Evolutionary conservation across 2,888 invertebrate species (phyloP), one percentile per base, ranked within the genome.

Genomic region (Tipula lateralis): DNA sequence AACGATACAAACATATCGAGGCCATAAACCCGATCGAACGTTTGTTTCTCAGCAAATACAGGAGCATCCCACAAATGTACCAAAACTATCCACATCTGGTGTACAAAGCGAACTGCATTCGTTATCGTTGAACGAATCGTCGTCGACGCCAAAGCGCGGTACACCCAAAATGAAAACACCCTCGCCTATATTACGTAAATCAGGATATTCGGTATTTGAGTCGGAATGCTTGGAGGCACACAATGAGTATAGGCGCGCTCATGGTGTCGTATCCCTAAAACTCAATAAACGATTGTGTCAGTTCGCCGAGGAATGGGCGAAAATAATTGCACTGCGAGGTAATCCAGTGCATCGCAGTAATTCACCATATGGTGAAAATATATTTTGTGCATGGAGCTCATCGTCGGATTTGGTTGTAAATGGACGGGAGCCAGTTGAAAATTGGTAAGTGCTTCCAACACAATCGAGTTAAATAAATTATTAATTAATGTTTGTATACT

Each of bases 291-390:
- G 93, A 87, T 88, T 95, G 66, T 93, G 93, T 87, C 92, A 92
- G 87, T 92, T 93, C 87, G 94, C 94, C 50, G 93, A 93, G 86
- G 93, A 94, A 87, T 95, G 95, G 95, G 94, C 95, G 0, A 92
- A 92, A 85, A 86, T 87, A 85, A 50, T 96, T 85, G 94, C 94
- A 0, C 92, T 92, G 84, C 93, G 91, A 87, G 94, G 94, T 30
- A 91, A 91, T 87, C 91, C 95, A 86, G 93, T 94, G 86, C 96
- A 96, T 88, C 92, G 95, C 84, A 93, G 94, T 82, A 94, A 95
- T 87, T 93, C 94, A 86, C 94, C 94, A 80, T 95, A 95, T 87
- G 96, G 96, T 0, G 96, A 96, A 88, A 96, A 96, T 88, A 93
- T 96, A 86, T 96, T 94, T 89, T 94, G 93, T 87, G 93, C 94